A percentile compares a stretch with the other conserved stretches of the same genome.
phyloP scores from a whole-genome alignment of 1,140 invertebrate genomes.

The Akabosia matsudoensis region DNA sequence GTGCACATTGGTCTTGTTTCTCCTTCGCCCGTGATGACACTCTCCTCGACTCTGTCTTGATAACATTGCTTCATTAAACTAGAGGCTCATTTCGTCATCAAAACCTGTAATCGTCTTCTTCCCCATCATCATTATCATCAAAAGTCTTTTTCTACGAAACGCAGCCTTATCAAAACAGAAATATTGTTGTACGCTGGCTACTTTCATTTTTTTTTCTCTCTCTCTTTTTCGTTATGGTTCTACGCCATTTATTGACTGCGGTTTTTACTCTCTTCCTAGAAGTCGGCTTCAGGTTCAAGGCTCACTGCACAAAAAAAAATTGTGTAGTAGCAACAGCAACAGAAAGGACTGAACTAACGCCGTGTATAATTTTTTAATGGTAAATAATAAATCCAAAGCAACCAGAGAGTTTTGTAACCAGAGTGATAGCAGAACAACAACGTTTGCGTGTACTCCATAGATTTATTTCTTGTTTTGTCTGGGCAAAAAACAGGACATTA shows the following conservation, averaged over 20 bases:
- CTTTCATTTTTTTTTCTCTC: not conserved
- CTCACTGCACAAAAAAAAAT: not conserved
- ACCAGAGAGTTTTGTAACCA: not conserved
- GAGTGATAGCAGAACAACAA: not conserved
- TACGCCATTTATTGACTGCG: not conserved
- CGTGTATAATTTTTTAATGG: not conserved
- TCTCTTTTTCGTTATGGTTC: not conserved
- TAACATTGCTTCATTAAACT: not conserved
- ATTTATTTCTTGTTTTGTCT: not conserved
- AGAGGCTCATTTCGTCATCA: not conserved
- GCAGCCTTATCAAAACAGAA: not conserved
- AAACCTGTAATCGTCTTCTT: no score
- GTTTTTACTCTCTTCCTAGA: not conserved
- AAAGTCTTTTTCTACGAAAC: not conserved
- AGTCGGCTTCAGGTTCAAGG: not conserved
- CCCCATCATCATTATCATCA: not conserved
- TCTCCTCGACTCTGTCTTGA: not conserved
- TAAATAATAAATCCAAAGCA: not conserved
- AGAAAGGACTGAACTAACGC: not conserved
- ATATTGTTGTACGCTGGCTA: not conserved
- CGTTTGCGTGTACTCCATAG: not conserved
- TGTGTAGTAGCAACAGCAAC: no score
- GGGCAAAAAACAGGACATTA: not conserved
- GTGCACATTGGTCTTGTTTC: not conserved
- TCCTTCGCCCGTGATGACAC: not conserved